Percentiles rank a stretch among this genome's conserved stretches.
These are phyloP conservation scores for Nothobranchius kuhntae DNA, from an alignment of 2,113 vertebrate species.

Conservation along the genomic window DNA sequence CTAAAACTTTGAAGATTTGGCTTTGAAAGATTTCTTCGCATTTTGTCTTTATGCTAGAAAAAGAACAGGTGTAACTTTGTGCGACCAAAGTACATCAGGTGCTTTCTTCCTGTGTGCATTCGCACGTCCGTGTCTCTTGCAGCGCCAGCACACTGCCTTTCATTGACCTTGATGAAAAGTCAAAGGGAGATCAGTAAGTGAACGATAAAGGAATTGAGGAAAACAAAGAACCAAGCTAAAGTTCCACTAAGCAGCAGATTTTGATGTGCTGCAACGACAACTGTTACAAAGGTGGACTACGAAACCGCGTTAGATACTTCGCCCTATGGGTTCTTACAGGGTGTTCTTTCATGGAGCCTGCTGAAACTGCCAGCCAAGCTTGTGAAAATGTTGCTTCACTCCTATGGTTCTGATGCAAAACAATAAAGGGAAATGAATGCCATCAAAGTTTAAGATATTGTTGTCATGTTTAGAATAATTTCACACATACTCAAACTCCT, in stretches of 20 bases:
- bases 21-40: background rate
- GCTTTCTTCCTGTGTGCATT: background rate
- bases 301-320: background rate
- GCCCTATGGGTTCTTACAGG: background rate
- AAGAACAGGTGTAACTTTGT: background rate
- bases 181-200: background rate
- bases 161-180: constrained; percentile 1
- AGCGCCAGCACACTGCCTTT: background rate
- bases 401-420: background rate
- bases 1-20: background rate
- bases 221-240: background rate
- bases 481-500: background rate
- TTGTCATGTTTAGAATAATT: background rate
- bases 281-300: background rate
- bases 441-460: constrained; percentile 3
- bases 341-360: constrained; percentile 1
- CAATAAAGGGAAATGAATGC: background rate
- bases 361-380: constrained; percentile 2
- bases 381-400: constrained; percentile 2
- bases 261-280: background rate
- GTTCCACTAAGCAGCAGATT: background rate
- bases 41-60: background rate
- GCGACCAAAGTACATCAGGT: background rate
- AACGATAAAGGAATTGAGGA: background rate
- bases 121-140: background rate